Evolutionary conservation across 2,113 vertebrate genomes (phyloP).

Genomic region (Quiscalus mexicanus): DNA sequence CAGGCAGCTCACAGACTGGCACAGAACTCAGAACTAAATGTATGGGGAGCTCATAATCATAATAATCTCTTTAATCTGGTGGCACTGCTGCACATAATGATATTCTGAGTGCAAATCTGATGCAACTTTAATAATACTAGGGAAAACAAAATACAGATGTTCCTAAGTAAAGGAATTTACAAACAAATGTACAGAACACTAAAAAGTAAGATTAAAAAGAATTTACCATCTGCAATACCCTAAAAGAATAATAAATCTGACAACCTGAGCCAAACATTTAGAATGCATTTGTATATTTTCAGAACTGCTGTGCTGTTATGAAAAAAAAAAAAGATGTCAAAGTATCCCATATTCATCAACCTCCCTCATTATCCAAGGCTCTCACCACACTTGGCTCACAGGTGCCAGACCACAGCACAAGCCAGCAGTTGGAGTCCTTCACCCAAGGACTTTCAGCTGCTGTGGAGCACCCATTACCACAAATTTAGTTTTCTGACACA

Average conservation of each 20-base stretch:
- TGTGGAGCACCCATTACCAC: constrained; percentile 6
- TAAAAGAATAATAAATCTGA: neutral
- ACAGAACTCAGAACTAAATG: neutral
- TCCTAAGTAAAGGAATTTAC: neutral
- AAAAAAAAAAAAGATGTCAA: neutral
- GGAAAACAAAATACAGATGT: constrained; percentile 14
- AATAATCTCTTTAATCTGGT: neutral
- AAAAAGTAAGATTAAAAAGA: neutral
- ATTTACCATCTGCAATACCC: neutral
- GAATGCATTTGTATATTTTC: neutral
- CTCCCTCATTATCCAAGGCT: neutral
- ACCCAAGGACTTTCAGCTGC: constrained; percentile 54
- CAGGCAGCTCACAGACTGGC: neutral
- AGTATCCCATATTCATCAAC: neutral
- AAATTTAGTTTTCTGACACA: neutral
- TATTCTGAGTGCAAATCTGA: neutral
- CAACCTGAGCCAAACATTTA: neutral
- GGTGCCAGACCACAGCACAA: constrained; percentile 5
- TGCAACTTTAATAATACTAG: neutral
- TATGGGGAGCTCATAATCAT: neutral
- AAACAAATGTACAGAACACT: neutral
- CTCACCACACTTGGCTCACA: constrained; percentile 11
- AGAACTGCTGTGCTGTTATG: neutral
- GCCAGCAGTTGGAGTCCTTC: constrained; percentile 22
- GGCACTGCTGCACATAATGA: neutral